phyloP scores from a whole-genome alignment of 2,888 invertebrate species.

The Chironomus tentans region DNA sequence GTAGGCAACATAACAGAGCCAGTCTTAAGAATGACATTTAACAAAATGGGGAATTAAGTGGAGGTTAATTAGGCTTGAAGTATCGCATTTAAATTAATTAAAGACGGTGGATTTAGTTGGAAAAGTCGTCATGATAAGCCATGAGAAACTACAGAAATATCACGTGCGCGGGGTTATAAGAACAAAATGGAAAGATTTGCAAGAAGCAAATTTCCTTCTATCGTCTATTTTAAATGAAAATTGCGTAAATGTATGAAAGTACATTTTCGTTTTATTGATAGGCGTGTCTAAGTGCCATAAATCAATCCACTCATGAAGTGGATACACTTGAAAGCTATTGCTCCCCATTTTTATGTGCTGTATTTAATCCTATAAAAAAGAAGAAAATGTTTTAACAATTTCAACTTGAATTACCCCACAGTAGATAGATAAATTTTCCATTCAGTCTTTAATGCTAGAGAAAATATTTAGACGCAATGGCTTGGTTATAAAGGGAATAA shows the following conservation, averaged over 20 bases:
- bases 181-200: not conserved
- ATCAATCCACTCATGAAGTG: constrained; percentile 13
- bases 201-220: not conserved
- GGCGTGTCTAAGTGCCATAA: constrained; percentile 19
- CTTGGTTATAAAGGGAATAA: not conserved
- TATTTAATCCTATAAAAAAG: not conserved
- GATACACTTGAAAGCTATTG: constrained; percentile 14
- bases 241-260: not conserved
- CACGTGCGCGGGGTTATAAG: not conserved
- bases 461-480: not conserved
- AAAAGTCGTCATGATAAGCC: no score
- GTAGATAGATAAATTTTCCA: not conserved
- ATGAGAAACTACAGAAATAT: not conserved
- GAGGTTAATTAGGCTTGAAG: constrained; percentile 22
- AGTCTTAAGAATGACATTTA: not conserved
- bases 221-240: not conserved
- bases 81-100: constrained; percentile 21
- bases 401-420: not conserved
- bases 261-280: not conserved
- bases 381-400: not conserved
- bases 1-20: not conserved
- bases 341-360: not conserved
- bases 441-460: not conserved
- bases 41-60: constrained; percentile 21
- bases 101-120: not conserved